Evolutionary conservation across 2,113 vertebrate species (phyloP).

Genomic region (Etheostoma cragini): DNA sequence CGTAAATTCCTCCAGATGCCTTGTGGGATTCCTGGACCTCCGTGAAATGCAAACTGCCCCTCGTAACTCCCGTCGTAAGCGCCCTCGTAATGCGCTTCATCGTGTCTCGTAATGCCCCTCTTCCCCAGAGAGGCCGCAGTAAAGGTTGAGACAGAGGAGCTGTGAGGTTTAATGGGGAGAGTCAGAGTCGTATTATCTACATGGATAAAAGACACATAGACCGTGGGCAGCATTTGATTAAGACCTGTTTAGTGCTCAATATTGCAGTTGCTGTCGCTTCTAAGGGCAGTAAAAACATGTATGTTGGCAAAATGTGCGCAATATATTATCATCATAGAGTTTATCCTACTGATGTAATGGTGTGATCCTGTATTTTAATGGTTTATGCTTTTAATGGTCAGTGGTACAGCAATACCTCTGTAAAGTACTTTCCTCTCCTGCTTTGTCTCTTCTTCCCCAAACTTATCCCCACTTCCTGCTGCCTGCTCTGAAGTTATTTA

Average conservation of each 20-base stretch:
- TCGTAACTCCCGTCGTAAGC: slow-evolving; percentile 80
- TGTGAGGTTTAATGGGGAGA: slow-evolving; percentile 71
- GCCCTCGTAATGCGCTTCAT: slow-evolving; percentile 78
- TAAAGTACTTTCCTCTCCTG: neutral
- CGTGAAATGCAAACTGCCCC: slow-evolving; percentile 80
- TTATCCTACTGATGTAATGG: neutral
- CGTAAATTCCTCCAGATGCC: slow-evolving; percentile 83
- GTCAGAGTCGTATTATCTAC: slow-evolving; percentile 71
- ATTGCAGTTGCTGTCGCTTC: slow-evolving; percentile 40
- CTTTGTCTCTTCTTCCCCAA: neutral
- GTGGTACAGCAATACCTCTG: neutral
- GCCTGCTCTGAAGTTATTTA: neutral
- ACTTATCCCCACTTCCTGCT: slow-evolving; percentile 18
- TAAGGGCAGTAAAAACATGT: slow-evolving; percentile 26
- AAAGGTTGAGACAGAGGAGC: slow-evolving; percentile 76
- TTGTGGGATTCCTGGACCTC: slow-evolving; percentile 81
- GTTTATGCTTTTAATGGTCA: neutral
- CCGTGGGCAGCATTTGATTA: slow-evolving; percentile 75
- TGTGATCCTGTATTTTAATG: slow-evolving; percentile 1
- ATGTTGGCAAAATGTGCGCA: slow-evolving; percentile 29
- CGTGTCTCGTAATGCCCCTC: slow-evolving; percentile 75
- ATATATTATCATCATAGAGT: slow-evolving; percentile 9
- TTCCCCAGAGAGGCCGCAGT: slow-evolving; percentile 75
- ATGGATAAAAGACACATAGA: slow-evolving; percentile 72
- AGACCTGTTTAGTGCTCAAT: slow-evolving; percentile 62